Base-by-base conservation (phyloP, 2,113 vertebrate species). In the Camelus bactrianus region DNA sequence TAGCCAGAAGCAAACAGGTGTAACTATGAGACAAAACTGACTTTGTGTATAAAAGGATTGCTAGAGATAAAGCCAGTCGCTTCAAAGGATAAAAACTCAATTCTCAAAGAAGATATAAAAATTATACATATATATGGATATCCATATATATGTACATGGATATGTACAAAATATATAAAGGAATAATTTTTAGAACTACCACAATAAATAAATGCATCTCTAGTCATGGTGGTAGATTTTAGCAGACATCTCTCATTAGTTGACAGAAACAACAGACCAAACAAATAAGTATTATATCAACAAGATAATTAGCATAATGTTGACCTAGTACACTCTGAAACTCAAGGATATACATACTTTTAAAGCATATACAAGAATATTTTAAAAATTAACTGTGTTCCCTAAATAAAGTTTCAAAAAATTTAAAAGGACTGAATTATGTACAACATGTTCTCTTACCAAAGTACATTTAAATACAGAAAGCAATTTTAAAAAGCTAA, bases 361-460 rank as follows among this genome's bases (percentile, higher is more conserved):
- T 87, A 91, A 54, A 81, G 26, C 14, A 84, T 56, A 80, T 11
- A 22, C 60, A n/a, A 6, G 83, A 75, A 69, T 8, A 19, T 67
- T 56, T 64, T 22, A 8, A 58, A 89, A 80, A 58, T 50, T 62
- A 6, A 80, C 35, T 54, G 17, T 65, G 5, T 48, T 95, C 6
- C 52, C 46, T 60, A 69, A 94, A 52, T 26, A 69, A 73, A 80
- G 9, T 54, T 93, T 87, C 14, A 87, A 89, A 89, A 93, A 90
- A 72, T 13, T 58, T 77, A 56, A 77, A 76, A 52, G 20, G 13
- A 38, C 54, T 86, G 65, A 76, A 88, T 48, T 48, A 73, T 83
- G 42, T 11, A 32, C 12, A 35, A 14, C 1, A 22, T 77, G 4
- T 83, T 82, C 20, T 91, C 22, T 81, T 30, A 90, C 20, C 8